phyloP scores from a whole-genome alignment of 2,888 invertebrate genomes.

The Parasteatoda lunata region DNA sequence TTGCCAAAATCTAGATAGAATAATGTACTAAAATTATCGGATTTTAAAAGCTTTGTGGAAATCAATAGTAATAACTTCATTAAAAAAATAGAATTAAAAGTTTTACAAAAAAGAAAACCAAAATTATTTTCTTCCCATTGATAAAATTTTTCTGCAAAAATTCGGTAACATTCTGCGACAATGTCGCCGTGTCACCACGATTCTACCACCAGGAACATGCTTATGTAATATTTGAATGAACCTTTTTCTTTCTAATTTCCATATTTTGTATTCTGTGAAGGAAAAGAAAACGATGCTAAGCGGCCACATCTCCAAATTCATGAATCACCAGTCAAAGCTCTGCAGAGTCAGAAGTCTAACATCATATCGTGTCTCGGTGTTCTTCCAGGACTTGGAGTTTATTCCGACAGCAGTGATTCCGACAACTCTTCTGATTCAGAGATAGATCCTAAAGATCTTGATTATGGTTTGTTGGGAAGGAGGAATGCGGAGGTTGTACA shows the following conservation, averaged over 20 bases:
- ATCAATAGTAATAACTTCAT: too few relatives aligned
- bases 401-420: conserved; percentile 82
- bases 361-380: conserved; percentile 78
- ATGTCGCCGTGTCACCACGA: too few relatives aligned
- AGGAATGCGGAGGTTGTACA: conserved; percentile 12
- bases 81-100: too few relatives aligned
- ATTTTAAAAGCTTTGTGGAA: too few relatives aligned
- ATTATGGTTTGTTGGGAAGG: conserved; percentile 76
- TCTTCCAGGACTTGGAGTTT: conserved; percentile 88
- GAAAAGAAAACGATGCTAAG: background rate
- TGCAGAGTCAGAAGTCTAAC: conserved; percentile 15
- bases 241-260: background rate
- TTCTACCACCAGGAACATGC: too few relatives aligned
- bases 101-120: too few relatives aligned
- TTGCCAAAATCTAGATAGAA: too few relatives aligned
- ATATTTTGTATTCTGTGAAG: background rate
- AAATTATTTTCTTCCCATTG: too few relatives aligned
- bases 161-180: too few relatives aligned
- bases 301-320: background rate
- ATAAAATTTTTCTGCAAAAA: too few relatives aligned
- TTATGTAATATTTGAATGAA: too few relatives aligned
- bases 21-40: too few relatives aligned
- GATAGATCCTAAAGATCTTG: conserved; percentile 78
- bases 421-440: conserved; percentile 80
- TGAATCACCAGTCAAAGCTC: conserved; percentile 6